phyloP scores from a whole-genome alignment of 2,888 invertebrate species.

The Aricia artaxerxes region DNA sequence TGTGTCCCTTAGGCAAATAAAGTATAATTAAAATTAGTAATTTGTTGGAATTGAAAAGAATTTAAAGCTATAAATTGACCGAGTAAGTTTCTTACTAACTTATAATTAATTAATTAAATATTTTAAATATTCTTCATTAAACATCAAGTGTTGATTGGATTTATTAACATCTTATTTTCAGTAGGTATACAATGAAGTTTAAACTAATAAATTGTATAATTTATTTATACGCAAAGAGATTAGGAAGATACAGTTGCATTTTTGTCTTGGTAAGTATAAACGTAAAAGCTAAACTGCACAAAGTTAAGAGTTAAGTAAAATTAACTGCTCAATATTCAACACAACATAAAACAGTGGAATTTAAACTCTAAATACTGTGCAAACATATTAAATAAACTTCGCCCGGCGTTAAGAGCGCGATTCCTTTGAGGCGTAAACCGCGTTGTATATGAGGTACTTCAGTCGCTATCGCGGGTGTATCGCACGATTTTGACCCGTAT shows the following conservation, averaged over 20 bases:
- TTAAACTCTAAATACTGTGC: slow-evolving; percentile 56
- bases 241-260: background rate
- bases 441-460: slow-evolving; percentile 20
- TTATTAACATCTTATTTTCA: background rate
- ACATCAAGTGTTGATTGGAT: background rate
- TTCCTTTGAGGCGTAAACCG: slow-evolving; percentile 39
- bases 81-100: background rate
- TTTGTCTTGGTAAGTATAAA: background rate
- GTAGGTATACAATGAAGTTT: no score
- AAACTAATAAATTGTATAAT: no score
- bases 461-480: background rate
- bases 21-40: background rate
- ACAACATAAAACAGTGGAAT: slow-evolving; percentile 59
- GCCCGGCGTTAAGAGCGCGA: slow-evolving; percentile 44
- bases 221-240: no score
- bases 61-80: background rate
- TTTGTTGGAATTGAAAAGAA: background rate
- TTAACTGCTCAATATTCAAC: slow-evolving; percentile 49
- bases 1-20: no score
- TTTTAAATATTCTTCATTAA: background rate
- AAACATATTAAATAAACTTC: slow-evolving; percentile 59
- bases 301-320: slow-evolving; percentile 42
- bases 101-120: background rate
- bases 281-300: background rate
- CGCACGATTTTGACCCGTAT: slow-evolving; percentile 50